Conservation (phyloP, 2,888 invertebrate genomes). For the Gymnosoma rotundatum region DNA sequence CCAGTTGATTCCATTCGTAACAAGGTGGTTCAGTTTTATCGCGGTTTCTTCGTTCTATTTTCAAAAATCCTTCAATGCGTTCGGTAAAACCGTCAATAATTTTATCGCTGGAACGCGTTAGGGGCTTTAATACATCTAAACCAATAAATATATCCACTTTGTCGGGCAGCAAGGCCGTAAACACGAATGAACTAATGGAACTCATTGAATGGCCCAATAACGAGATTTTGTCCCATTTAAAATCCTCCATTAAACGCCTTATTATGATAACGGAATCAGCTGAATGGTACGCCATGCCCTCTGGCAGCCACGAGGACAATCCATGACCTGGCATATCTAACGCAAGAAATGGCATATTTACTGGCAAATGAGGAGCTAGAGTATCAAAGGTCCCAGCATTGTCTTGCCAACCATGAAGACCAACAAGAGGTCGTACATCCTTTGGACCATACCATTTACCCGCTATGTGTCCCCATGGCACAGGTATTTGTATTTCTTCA, state of each 20-base stretch:
- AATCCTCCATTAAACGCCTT: slow-evolving; percentile 85
- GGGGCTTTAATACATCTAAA: slow-evolving; percentile 79
- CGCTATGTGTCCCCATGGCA: slow-evolving; percentile 87
- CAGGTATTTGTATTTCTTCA: slow-evolving; percentile 87
- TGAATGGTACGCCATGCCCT: slow-evolving; percentile 84
- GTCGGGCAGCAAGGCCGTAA: slow-evolving; percentile 85
- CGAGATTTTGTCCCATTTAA: slow-evolving; percentile 87
- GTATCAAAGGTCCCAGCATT: slow-evolving; percentile 88
- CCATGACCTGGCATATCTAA: slow-evolving; percentile 89
- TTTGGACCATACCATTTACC: slow-evolving; percentile 88
- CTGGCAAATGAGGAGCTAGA: slow-evolving; percentile 85
- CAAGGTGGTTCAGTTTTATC: slow-evolving; percentile 84
- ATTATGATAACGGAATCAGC: slow-evolving; percentile 83
- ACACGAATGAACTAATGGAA: slow-evolving; percentile 85
- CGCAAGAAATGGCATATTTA: slow-evolving; percentile 83
- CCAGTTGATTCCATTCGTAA: slow-evolving; percentile 86
- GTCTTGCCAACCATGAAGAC: slow-evolving; percentile 85
- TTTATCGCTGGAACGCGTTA: slow-evolving; percentile 72
- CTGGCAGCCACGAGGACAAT: slow-evolving; percentile 86
- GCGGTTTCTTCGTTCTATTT: slow-evolving; percentile 79
- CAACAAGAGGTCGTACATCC: slow-evolving; percentile 86
- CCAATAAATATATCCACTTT: slow-evolving; percentile 81
- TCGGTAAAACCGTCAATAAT: slow-evolving; percentile 79
- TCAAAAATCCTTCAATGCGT: slow-evolving; percentile 82
- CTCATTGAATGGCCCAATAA: slow-evolving; percentile 88